Evolutionary conservation across 2,888 invertebrate species (phyloP).

Genomic region (Pristionchus maxplancki): DNA sequence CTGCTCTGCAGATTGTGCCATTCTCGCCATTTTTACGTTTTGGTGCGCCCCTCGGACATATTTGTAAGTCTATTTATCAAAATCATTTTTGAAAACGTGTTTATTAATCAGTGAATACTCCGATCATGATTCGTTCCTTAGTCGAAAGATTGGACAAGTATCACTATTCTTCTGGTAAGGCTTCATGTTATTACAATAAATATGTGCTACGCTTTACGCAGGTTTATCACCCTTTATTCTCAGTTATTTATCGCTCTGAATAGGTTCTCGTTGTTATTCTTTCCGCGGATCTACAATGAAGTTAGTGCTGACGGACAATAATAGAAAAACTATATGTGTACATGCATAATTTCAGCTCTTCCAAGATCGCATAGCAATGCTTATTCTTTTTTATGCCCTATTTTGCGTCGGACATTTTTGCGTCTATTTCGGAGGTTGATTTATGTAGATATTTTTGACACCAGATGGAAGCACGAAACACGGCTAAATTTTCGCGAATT

Average conservation of each 20-base stretch:
- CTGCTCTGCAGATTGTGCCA: background rate
- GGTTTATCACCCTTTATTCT: slow-evolving; percentile 34
- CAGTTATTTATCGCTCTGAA: slow-evolving; percentile 41
- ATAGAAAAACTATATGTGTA: background rate
- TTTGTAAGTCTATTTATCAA: slow-evolving; percentile 16
- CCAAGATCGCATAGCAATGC: background rate
- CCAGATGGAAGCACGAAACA: too few relatives aligned
- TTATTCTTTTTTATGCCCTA: background rate
- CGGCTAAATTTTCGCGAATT: background rate
- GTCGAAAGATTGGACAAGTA: background rate
- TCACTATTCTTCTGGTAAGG: slow-evolving; percentile 35
- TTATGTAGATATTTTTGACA: background rate
- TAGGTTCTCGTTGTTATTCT: slow-evolving; percentile 21
- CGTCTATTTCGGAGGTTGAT: slow-evolving; percentile 43
- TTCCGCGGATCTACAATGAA: background rate
- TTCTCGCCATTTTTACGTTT: background rate
- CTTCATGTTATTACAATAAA: background rate
- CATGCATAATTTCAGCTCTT: slow-evolving; percentile 3
- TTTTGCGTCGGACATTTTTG: background rate
- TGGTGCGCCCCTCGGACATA: slow-evolving; percentile 17
- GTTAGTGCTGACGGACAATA: background rate
- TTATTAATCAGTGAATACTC: background rate
- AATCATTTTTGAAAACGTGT: too few relatives aligned
- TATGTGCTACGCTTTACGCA: background rate
- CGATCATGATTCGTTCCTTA: background rate